Conservation (phyloP, 35 echinoderm and acorn worm genomes). For the Apostichopus californicus region DNA sequence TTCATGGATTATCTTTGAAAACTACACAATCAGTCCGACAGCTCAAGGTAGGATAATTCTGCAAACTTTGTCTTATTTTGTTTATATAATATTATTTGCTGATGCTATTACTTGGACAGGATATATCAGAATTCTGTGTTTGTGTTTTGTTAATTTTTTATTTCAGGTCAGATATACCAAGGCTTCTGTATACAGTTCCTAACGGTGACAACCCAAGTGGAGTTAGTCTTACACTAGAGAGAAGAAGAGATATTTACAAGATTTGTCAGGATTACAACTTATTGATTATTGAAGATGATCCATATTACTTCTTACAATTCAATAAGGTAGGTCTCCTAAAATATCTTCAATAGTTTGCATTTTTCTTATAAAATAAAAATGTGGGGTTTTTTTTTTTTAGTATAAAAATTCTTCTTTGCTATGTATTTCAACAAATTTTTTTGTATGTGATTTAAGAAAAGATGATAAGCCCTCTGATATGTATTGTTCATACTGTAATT, state of each 20-base stretch:
- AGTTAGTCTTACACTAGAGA: conserved; percentile 42
- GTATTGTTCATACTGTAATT: too few species aligned
- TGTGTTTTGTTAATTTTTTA: background rate
- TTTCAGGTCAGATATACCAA: conserved; percentile 73
- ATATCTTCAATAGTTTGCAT: background rate
- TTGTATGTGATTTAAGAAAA: too few species aligned
- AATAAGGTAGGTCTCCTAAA: conserved; percentile 37
- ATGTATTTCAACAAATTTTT: too few species aligned
- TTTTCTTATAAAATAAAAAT: too few species aligned
- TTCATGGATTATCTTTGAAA: too few species aligned
- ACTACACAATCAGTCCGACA: too few species aligned
- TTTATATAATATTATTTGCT: background rate
- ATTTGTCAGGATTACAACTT: conserved; percentile 82
- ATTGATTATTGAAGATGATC: conserved; percentile 90
- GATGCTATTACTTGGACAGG: too few species aligned
- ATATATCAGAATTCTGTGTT: background rate
- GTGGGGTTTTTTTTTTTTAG: too few species aligned
- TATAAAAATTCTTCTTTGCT: too few species aligned
- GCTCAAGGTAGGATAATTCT: too few species aligned
- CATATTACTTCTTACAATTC: conserved; percentile 91
- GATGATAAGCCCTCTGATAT: too few species aligned
- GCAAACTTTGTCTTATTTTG: background rate
- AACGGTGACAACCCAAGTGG: conserved; percentile 87
- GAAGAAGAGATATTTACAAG: conserved; percentile 78
- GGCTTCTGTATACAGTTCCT: conserved; percentile 70